Evolutionary conservation across 2,888 invertebrate species (phyloP).

Genomic region (Sinopyrophorus schimmeli): DNA sequence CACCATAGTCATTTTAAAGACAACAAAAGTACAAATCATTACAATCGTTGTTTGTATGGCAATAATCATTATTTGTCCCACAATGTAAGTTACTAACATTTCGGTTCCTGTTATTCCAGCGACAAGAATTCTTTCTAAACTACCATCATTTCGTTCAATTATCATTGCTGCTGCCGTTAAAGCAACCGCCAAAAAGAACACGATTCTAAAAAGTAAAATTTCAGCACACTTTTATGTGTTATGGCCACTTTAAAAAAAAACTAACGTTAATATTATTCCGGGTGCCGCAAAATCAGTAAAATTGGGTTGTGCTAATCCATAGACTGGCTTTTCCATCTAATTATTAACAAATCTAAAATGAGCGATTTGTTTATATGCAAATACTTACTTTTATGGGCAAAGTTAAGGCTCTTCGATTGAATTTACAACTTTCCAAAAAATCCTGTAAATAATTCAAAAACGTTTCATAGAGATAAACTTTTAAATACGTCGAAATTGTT

Average conservation of each 20-base stretch:
- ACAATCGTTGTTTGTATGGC: constrained; percentile 79
- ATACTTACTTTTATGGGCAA: constrained; percentile 67
- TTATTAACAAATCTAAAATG: not conserved
- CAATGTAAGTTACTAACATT: constrained; percentile 83
- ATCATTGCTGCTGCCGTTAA: constrained; percentile 89
- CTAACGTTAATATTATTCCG: constrained; percentile 85
- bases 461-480: constrained; percentile 71
- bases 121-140: constrained; percentile 85
- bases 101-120: constrained; percentile 82
- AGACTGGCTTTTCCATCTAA: constrained; percentile 65
- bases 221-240: too few relatives aligned
- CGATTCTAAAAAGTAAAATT: constrained; percentile 73
- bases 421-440: constrained; percentile 65
- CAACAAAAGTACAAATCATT: constrained; percentile 74
- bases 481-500: constrained; percentile 81
- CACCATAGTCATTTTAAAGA: constrained; percentile 76
- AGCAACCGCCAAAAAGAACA: constrained; percentile 92
- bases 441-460: constrained; percentile 72
- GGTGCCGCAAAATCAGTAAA: constrained; percentile 96
- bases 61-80: constrained; percentile 88
- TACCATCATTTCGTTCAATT: constrained; percentile 86
- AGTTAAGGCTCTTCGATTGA: constrained; percentile 65
- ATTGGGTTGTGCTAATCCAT: constrained; percentile 74
- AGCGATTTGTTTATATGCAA: too few relatives aligned
- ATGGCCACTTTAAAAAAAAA: too few relatives aligned